Percentiles rank a stretch among this genome's conserved stretches.
phyloP scores from a whole-genome alignment of 2,797 vertebrate genomes.

The Sebastes oblongus region DNA sequence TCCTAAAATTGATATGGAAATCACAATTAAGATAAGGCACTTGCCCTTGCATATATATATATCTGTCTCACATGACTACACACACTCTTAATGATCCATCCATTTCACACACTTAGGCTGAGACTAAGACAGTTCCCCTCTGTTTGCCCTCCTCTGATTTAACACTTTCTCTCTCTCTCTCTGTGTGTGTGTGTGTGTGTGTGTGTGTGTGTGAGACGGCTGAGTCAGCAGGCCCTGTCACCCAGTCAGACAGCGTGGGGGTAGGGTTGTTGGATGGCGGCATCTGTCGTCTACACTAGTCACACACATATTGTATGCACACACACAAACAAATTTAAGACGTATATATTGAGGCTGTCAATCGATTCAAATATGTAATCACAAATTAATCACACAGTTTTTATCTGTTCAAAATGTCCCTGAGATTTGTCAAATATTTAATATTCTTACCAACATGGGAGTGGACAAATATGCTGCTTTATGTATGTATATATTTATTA shows the following conservation, averaged over 20 bases:
- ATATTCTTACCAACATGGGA: too few relatives aligned
- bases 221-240: constrained; percentile 32
- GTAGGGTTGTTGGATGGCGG: background rate
- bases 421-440: too few relatives aligned
- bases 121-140: background rate
- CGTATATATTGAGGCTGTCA: background rate
- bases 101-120: constrained; percentile 1
- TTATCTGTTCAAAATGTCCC: too few relatives aligned
- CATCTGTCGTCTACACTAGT: background rate
- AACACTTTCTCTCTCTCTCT: background rate
- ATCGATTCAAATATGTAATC: too few relatives aligned
- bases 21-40: constrained; percentile 40
- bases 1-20: constrained; percentile 24
- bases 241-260: background rate
- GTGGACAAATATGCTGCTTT: too few relatives aligned
- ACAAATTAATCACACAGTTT: too few relatives aligned
- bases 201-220: background rate
- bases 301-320: background rate
- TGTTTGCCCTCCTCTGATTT: constrained; percentile 9
- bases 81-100: constrained; percentile 34
- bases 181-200: background rate
- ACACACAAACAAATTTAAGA: background rate
- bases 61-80: constrained; percentile 19
- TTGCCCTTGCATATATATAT: constrained; percentile 7
- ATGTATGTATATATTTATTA: too few relatives aligned